phyloP scores from a whole-genome alignment of 2,113 vertebrate species.

The Anguilla japonica region DNA sequence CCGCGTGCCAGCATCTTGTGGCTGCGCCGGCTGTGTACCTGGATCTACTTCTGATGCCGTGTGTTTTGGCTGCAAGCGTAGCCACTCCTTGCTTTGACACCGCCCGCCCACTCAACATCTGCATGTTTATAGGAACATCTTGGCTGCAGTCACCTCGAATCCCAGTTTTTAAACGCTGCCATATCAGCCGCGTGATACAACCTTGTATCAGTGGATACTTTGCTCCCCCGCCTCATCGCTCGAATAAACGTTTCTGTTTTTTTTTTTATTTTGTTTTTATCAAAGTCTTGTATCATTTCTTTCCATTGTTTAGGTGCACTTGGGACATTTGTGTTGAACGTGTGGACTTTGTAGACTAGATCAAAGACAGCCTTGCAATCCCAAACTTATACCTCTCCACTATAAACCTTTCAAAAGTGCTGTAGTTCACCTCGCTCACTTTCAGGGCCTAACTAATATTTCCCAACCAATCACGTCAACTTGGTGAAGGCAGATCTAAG shows the following conservation, averaged over 20 bases:
- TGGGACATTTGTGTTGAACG: neutral
- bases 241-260: neutral
- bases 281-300: neutral
- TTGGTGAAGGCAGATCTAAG: no score
- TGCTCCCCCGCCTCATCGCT: neutral
- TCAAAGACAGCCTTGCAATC: no score
- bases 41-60: constrained; percentile 55
- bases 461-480: no score
- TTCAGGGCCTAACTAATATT: no score
- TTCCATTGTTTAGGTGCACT: neutral
- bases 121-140: constrained; percentile 68
- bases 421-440: no score
- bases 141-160: constrained; percentile 60
- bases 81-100: constrained; percentile 70
- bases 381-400: no score
- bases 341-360: neutral
- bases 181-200: constrained; percentile 34
- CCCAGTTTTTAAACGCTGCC: constrained; percentile 50
- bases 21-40: constrained; percentile 45
- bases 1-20: constrained; percentile 65
- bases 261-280: neutral
- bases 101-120: constrained; percentile 70
- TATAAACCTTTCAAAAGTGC: no score
- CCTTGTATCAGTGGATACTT: neutral
- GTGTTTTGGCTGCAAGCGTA: constrained; percentile 67